Conservation (phyloP, 2,797 vertebrate species). For the Tapirus indicus region DNA sequence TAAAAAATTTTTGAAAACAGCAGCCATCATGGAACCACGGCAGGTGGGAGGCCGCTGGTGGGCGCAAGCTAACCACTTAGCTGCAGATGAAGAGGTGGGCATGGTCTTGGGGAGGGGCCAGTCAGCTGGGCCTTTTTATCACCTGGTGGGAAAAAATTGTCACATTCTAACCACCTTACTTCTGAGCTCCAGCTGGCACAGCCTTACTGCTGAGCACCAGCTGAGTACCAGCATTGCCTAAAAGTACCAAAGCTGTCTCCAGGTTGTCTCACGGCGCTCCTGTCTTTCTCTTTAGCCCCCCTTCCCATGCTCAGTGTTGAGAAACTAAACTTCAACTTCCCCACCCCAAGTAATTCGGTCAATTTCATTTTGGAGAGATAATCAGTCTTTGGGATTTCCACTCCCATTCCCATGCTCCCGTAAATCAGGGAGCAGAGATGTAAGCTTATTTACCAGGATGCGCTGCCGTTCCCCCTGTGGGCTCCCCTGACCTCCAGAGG, state of each 20-base stretch:
- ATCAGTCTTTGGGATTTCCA: background rate
- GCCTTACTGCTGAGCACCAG: background rate
- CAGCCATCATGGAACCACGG: background rate
- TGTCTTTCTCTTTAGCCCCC: background rate
- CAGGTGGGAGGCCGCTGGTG: background rate
- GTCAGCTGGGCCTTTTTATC: background rate
- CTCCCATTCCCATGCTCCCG: too few relatives aligned
- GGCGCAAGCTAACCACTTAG: background rate
- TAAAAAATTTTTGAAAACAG: background rate
- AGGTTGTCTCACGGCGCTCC: background rate
- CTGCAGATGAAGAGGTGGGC: background rate
- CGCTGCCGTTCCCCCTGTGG: background rate
- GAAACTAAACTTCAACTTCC: background rate
- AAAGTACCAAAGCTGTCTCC: background rate
- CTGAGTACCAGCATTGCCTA: background rate
- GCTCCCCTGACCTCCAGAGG: background rate
- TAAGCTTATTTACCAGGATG: background rate
- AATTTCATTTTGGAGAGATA: background rate
- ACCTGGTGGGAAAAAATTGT: background rate
- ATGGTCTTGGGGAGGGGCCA: background rate
- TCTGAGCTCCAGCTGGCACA: background rate
- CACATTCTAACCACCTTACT: background rate
- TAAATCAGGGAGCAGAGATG: background rate
- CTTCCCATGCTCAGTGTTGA: background rate
- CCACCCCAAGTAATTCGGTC: background rate